Evolutionary conservation across 2,113 vertebrate species (phyloP), one percentile per base, ranked within the genome.

Genomic region (Nycticorax nycticorax): DNA sequence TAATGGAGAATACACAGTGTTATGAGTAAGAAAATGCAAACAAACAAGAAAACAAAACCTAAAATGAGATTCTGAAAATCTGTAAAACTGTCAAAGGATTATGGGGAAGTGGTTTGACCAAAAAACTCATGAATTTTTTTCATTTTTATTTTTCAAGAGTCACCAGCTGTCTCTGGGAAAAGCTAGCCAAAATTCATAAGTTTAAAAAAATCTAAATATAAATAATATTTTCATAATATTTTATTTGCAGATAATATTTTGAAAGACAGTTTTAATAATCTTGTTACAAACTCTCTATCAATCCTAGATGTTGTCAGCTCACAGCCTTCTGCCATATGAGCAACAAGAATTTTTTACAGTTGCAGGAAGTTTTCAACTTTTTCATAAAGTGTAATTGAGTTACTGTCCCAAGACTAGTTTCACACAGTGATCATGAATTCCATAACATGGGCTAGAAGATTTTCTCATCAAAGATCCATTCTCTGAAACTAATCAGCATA

Each of bases 151-250:
- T 79, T 88, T 62, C 56, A 78, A 82, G 12, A 16, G 8, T 27
- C 10, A 66, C 11, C 20, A 76, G 3, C 39, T 92, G 18, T n/a
- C 24, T 83, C 43, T 75, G 62, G 9, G 53, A 59, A 95, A 88
- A 82, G 2, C 14, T 67, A 67, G 18, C 9, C 55, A 93, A 75
- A 89, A 78, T 32, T 72, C 0, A 64, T 82, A 15, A 72, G 17
- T 33, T 72, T 63, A 75, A 43, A 6, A 37, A 75, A 63, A 55
- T 30, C 3, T 32, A 62, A 55, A 82, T 88, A 7, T 77, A 80
- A 69, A 21, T 37, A 74, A 59, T 71, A 89, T 91, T 89, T 92
- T 89, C n/a, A 63, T 56, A 86, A 73, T 39, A 77, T 78, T 91
- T 85, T 37, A 37, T 85, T 88, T 95, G 26, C 21, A 83, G 53